Evolutionary conservation across 2,797 vertebrate genomes (phyloP), one percentile per base, ranked within the genome.

Genomic region (Eupleurogrammus muticus): DNA sequence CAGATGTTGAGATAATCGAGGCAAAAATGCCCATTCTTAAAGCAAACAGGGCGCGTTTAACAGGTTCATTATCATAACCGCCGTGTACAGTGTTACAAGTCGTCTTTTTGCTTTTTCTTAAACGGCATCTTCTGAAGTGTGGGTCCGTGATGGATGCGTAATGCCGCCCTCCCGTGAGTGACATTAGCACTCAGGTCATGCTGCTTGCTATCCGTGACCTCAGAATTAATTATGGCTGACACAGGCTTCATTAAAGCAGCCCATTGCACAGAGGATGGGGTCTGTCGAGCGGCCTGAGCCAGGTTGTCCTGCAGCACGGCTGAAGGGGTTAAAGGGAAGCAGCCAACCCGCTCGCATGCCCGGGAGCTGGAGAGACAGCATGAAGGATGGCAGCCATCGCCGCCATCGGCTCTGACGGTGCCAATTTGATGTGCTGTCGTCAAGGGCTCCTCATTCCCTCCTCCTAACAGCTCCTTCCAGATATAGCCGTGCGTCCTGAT

Each of bases 341-440:
- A 92, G 93, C 92, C 84, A 82, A 83, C 58, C 67, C 61, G 81
- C 62, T 73, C 86, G 68, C 71, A 66, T 78, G 86, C 82, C 87
- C 87, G 74, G 73, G 81, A 82, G 91, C 92, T 92, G 92, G 78
- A 93, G 89, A 93, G 95, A 95, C 93, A 94, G 94, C 92, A 94
- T 96, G 95, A 97, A 96, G 94, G 94, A 98, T 96, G 94, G 95
- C 93, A 95, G 95, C 95, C 94, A 94, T 94, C 90, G 95, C 94
- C 95, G 92, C 95, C 94, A 96, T 96, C 96, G 96, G 94, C 94
- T 91, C 92, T 92, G 95, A 96, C 95, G 89, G 94, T 89, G 94
- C 95, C 96, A 95, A 96, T 96, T 95, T 95, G 95, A 97, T 95
- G 94, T 92, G 96, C 94, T 94, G 95, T 95, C 93, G 94, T 96